phyloP scores from a whole-genome alignment of 2,113 vertebrate species.

The Podarcis muralis region DNA sequence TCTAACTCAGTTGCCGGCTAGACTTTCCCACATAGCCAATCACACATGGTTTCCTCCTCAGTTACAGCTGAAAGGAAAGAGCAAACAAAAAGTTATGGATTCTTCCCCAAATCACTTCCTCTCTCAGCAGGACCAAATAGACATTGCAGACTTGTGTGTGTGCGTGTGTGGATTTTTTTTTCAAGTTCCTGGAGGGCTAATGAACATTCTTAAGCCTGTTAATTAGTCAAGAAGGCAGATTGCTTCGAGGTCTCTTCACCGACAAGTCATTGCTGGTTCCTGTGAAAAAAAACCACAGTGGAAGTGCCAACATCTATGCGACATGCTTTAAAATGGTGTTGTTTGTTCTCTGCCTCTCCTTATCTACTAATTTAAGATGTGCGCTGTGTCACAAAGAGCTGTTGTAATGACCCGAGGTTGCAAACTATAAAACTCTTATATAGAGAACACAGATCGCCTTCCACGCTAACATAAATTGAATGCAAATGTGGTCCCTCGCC shows the following conservation, averaged over 20 bases:
- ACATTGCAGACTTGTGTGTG: not conserved
- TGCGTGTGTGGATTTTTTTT: not conserved
- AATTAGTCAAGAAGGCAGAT: slow-evolving; percentile 2
- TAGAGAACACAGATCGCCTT: slow-evolving; percentile 10
- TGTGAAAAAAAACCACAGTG: slow-evolving; percentile 19
- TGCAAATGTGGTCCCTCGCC: not conserved
- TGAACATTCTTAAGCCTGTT: slow-evolving; percentile 7
- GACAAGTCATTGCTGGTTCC: not conserved
- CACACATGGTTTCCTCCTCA: not conserved
- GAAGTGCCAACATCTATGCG: slow-evolving; percentile 38
- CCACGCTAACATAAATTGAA: not conserved
- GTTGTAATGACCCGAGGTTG: no score
- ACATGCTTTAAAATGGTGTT: slow-evolving; percentile 43
- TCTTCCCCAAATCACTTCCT: not conserved
- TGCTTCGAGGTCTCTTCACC: slow-evolving; percentile 34
- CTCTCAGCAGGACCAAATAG: not conserved
- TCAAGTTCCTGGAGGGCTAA: not conserved
- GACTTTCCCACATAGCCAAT: not conserved
- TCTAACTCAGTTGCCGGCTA: not conserved
- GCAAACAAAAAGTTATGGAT: not conserved
- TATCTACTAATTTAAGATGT: slow-evolving; percentile 38
- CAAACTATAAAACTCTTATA: not conserved
- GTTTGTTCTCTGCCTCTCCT: slow-evolving; percentile 59
- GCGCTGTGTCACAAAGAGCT: no score
- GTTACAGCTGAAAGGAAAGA: not conserved